phyloP scores from a whole-genome alignment of 92 coral and sea anemone genomes.

The Micromussa lordhowensis region DNA sequence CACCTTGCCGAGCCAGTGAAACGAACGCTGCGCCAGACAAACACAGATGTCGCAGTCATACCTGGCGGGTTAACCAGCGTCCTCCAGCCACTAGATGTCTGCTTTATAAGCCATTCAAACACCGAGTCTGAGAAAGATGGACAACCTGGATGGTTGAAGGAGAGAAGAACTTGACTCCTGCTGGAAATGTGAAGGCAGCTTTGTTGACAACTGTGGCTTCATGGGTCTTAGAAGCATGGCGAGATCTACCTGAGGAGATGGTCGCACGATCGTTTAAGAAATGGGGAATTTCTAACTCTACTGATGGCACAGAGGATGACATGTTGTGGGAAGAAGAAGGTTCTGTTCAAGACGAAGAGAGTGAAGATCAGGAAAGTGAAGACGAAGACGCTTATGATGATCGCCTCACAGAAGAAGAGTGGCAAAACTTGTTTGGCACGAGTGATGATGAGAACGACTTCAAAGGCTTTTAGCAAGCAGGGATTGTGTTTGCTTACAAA shows the following conservation, averaged over 20 bases:
- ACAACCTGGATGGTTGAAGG: constrained; percentile 50
- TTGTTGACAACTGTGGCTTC: constrained; percentile 1
- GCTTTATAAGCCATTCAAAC: constrained; percentile 62
- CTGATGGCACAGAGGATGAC: constrained; percentile 35
- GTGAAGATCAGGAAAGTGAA: too few species aligned
- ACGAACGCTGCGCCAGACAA: too few species aligned
- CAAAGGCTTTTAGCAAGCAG: too few species aligned
- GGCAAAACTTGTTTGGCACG: constrained; percentile 11
- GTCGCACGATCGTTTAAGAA: constrained; percentile 30
- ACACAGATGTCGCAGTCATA: too few species aligned
- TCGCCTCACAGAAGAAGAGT: constrained; percentile 29
- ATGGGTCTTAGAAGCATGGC: constrained; percentile 44
- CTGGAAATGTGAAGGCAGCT: constrained; percentile 34
- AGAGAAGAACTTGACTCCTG: constrained; percentile 24
- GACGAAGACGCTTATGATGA: constrained; percentile 16
- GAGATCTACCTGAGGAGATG: constrained; percentile 10
- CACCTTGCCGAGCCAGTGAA: too few species aligned
- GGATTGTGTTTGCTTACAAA: neutral
- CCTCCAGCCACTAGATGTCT: too few species aligned
- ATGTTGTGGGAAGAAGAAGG: constrained; percentile 33
- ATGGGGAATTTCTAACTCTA: constrained; percentile 23
- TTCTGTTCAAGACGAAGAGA: too few species aligned
- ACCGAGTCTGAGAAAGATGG: constrained; percentile 44
- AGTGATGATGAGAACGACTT: too few species aligned
- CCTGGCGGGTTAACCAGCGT: too few species aligned